Conservation (phyloP, 2,888 invertebrate genomes). For the Mesochorus sp. region DNA sequence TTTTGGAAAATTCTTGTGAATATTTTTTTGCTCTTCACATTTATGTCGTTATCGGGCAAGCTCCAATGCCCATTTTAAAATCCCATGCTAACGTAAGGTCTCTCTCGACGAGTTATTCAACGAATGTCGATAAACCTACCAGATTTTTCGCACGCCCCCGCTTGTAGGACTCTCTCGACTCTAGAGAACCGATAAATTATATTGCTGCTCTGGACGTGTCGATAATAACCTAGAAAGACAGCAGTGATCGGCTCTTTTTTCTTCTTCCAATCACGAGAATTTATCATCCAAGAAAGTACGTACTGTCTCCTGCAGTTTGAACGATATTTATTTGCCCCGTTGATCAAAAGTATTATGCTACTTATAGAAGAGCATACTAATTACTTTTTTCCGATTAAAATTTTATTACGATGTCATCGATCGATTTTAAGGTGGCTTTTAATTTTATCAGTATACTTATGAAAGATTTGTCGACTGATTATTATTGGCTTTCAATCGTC, state of each 20-base stretch:
- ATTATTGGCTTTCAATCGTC: no score
- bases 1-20: no score
- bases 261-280: conserved; percentile 41
- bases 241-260: neutral
- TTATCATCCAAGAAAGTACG: conserved; percentile 57
- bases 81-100: no score
- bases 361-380: conserved; percentile 1
- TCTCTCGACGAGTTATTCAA: conserved; percentile 48
- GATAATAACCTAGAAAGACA: conserved; percentile 40
- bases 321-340: neutral
- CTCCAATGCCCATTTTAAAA: no score
- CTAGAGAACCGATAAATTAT: conserved; percentile 55
- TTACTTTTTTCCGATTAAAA: neutral
- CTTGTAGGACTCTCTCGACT: conserved; percentile 27
- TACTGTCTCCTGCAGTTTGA: conserved; percentile 29
- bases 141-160: conserved; percentile 60
- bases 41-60: no score
- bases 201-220: conserved; percentile 29
- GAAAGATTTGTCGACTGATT: no score
- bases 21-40: no score
- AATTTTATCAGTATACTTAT: no score
- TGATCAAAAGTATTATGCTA: neutral
- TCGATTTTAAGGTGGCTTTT: no score
- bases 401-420: no score
- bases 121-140: conserved; percentile 56